These are phyloP conservation scores for Hemicrepidius hirtus DNA, from an alignment of 2,888 invertebrate genomes.

Conservation along the genomic window DNA sequence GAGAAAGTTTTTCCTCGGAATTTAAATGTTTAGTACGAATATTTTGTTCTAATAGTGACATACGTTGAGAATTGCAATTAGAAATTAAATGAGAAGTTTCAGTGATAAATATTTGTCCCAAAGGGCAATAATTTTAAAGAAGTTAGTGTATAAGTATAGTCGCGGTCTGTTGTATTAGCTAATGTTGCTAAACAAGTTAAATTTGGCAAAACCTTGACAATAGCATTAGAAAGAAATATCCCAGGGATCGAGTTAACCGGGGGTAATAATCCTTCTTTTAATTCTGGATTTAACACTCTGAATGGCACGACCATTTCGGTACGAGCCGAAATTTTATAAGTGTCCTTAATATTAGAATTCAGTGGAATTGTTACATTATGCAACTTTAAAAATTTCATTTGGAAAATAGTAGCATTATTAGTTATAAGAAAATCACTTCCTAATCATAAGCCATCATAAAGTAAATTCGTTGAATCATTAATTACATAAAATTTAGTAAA, in stretches of 20 bases:
- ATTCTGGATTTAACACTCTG: background rate
- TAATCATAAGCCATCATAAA: constrained; percentile 15
- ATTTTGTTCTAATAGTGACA: background rate
- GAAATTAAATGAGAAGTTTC: background rate
- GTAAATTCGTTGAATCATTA: constrained; percentile 3
- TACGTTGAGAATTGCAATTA: background rate
- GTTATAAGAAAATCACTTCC: constrained; percentile 11
- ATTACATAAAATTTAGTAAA: background rate
- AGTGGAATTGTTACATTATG: constrained; percentile 7
- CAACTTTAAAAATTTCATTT: background rate
- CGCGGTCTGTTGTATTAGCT: constrained; percentile 14
- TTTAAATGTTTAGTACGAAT: constrained; percentile 52
- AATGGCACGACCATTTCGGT: constrained; percentile 1
- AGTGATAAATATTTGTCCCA: no score
- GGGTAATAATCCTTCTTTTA: constrained; percentile 26
- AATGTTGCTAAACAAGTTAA: constrained; percentile 14
- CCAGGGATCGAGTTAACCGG: background rate
- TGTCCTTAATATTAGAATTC: background rate
- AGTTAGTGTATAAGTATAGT: background rate
- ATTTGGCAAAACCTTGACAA: background rate
- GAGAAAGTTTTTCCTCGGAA: constrained; percentile 50
- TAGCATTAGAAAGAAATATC: background rate
- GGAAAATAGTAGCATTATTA: constrained; percentile 1
- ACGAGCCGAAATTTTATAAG: background rate
- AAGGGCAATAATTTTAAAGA: no score